A percentile compares a stretch with the other conserved stretches of the same genome.
Evolutionary conservation across 2,113 vertebrate genomes (phyloP).

Genomic region (Mirza zaza): DNA sequence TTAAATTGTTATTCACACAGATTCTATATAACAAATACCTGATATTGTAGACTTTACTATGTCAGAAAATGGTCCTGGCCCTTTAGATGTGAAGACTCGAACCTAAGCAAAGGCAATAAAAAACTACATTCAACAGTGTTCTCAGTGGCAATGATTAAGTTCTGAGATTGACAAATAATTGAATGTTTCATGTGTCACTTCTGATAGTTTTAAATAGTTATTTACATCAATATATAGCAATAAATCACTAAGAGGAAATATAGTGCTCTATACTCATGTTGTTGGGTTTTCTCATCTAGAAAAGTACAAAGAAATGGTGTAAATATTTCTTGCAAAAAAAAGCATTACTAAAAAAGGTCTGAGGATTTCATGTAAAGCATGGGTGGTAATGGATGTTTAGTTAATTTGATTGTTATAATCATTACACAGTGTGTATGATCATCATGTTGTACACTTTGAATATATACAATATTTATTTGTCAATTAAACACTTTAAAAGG

Average conservation of each 20-base stretch:
- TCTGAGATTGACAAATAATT: not conserved
- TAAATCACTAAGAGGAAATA: not conserved
- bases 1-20: not conserved
- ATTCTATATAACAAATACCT: slow-evolving; percentile 75
- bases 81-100: slow-evolving; percentile 82
- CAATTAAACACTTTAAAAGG: not conserved
- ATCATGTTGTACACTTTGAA: not conserved
- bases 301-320: not conserved
- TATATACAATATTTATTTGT: not conserved
- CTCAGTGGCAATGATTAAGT: not conserved
- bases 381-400: too few species aligned
- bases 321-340: not conserved
- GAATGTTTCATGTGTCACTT: not conserved
- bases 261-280: not conserved
- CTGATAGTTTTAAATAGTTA: not conserved
- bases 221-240: not conserved
- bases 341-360: not conserved
- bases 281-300: not conserved
- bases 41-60: slow-evolving; percentile 75
- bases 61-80: slow-evolving; percentile 83
- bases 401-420: not conserved
- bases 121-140: not conserved
- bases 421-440: not conserved
- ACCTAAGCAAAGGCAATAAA: slow-evolving; percentile 74
- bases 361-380: not conserved